Base-by-base conservation (phyloP, 2,797 vertebrate genomes). In the Pithecia hirsuta region DNA sequence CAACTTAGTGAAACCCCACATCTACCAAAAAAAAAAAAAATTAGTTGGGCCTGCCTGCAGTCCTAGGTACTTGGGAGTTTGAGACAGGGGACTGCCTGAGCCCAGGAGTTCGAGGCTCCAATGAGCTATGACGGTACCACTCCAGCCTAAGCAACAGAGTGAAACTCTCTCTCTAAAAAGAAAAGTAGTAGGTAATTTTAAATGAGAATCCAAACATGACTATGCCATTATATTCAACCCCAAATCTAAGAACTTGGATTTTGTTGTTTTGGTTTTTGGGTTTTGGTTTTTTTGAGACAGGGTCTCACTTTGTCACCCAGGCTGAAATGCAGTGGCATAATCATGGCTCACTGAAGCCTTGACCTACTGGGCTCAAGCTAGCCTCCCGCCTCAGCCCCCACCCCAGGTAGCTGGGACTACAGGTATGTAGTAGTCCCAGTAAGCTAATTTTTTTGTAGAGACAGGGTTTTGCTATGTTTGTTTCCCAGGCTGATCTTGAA, bases 191-290 rank as follows among this genome's bases (percentile, higher is more conserved):
- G 61, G 1, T 57, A 83, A 75, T 89, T 95, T 89, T 79, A 50
- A 82, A 76, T 94, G 15, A 93, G 55, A 97, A 90, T 36, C 30
- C 50, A 95, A 96, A 55, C 19, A 26, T 61, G 39, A 26, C 33
- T 79, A 61, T 89, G 46, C 12, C 93, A 39, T 74, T 78, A 30
- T 22, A 76, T 50, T 81, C 64, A 95, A 93, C 64, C 30, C 28
- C 48, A 80, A 91, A 70, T 72, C 48, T 95, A 94, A 79, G 41
- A 70, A 67, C 33, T 46, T 92, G 89, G 28, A 50, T 61, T 80
- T 33, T 33, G 48, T 67, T 67, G 33, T 9, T 19, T n/a, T 8
- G 7, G 28, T 64, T 33, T 64, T 64, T 7, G 2, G 5, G 14
- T 64, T 64, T 64, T 64, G 59, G 0, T 67, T 67, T 67, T n/a